Evolutionary conservation across 2,888 invertebrate species (phyloP).

Genomic region (Bellardia pandia): DNA sequence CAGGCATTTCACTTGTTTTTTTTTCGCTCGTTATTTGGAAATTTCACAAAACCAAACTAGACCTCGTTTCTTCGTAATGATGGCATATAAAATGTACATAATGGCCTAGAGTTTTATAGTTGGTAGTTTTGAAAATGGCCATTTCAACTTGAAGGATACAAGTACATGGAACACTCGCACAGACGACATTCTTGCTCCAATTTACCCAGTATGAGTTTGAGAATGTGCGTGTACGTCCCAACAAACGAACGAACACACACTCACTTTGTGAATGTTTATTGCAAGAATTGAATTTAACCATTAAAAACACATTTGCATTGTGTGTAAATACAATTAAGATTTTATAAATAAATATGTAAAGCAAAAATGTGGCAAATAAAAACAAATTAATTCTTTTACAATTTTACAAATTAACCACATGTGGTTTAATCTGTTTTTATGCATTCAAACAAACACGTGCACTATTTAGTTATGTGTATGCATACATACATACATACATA

Average conservation of each 20-base stretch:
- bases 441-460: neutral
- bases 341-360: slow-evolving; percentile 22
- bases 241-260: neutral
- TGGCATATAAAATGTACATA: slow-evolving; percentile 45
- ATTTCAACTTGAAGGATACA: slow-evolving; percentile 42
- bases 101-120: slow-evolving; percentile 47
- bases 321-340: neutral
- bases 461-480: neutral
- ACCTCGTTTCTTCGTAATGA: slow-evolving; percentile 48
- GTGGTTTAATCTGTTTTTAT: slow-evolving; percentile 35
- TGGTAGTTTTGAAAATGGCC: slow-evolving; percentile 23
- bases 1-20: slow-evolving; percentile 16
- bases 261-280: slow-evolving; percentile 9
- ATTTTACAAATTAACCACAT: slow-evolving; percentile 51
- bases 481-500: too few species aligned
- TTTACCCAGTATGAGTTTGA: neutral
- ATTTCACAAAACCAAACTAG: slow-evolving; percentile 20
- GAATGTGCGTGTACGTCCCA: slow-evolving; percentile 1
- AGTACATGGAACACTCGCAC: neutral
- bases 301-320: slow-evolving; percentile 72
- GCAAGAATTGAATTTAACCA: slow-evolving; percentile 78
- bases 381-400: slow-evolving; percentile 78
- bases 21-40: neutral
- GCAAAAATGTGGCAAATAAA: slow-evolving; percentile 76
- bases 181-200: neutral